Evolutionary conservation across 2,797 vertebrate species (phyloP).

Genomic region (Caiman crocodilus): DNA sequence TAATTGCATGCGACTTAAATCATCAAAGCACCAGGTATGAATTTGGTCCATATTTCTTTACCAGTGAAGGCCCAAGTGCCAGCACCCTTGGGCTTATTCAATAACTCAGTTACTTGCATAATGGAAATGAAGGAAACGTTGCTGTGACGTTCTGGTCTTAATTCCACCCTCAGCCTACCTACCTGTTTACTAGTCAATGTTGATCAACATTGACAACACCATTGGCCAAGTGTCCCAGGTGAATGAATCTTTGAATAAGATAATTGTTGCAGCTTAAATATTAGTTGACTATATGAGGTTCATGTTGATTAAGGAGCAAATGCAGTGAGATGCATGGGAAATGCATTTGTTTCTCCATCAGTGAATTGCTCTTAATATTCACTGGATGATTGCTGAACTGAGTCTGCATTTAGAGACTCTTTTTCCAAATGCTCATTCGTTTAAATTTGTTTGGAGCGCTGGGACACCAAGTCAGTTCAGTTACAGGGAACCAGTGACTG

Average conservation of each 20-base stretch:
- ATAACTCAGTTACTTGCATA: not conserved
- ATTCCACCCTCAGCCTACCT: not conserved
- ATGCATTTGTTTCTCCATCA: not conserved
- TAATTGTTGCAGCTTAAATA: not conserved
- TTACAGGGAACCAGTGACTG: too few species aligned
- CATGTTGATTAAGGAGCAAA: not conserved
- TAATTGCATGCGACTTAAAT: not conserved
- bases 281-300: not conserved
- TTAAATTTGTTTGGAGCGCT: not conserved
- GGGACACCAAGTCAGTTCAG: not conserved
- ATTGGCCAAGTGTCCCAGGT: not conserved
- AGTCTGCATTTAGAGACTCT: not conserved
- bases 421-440: too few species aligned
- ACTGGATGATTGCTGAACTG: not conserved
- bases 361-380: not conserved
- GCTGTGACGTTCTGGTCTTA: not conserved
- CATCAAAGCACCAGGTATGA: not conserved
- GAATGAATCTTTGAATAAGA: not conserved
- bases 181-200: not conserved
- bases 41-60: not conserved
- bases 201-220: not conserved
- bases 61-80: accelerated
- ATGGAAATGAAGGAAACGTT: not conserved
- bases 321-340: not conserved
- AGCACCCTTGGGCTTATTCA: accelerated